A percentile compares a stretch with the other conserved stretches of the same genome.
Conservation (phyloP, 1,140 invertebrate species). For the Drosophila miranda region DNA sequence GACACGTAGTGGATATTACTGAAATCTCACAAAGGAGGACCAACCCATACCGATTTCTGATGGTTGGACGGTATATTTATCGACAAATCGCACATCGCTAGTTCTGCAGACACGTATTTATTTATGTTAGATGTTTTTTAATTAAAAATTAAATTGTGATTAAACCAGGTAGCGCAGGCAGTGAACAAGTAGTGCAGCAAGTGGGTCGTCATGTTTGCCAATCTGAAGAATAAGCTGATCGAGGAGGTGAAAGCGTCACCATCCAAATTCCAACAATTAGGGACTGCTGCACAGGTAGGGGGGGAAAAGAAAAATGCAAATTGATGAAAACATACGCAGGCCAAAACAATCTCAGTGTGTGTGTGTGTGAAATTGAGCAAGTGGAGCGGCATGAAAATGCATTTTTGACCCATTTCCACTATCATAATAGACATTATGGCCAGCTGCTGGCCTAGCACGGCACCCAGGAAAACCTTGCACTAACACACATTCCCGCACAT, state of each 20-base stretch:
- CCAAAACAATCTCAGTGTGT: conserved; percentile 5
- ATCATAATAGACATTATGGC: background rate
- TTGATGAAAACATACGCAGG: conserved; percentile 71
- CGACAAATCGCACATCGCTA: too few relatives aligned
- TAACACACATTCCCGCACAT: conserved; percentile 14
- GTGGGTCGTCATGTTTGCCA: conserved; percentile 88
- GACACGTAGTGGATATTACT: too few relatives aligned
- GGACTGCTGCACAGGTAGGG: conserved; percentile 86
- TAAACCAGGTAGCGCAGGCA: conserved; percentile 59
- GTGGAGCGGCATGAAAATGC: conserved; percentile 13
- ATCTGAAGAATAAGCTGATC: conserved; percentile 92
- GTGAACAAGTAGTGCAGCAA: conserved; percentile 51
- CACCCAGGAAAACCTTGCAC: background rate
- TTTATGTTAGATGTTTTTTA: conserved; percentile 74
- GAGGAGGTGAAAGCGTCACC: conserved; percentile 93
- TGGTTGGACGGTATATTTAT: background rate
- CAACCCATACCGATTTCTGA: too few relatives aligned
- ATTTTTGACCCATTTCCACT: conserved; percentile 57
- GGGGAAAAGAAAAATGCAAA: conserved; percentile 51
- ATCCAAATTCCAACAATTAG: conserved; percentile 90
- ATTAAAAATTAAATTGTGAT: conserved; percentile 54
- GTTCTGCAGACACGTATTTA: conserved; percentile 61
- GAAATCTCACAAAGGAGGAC: too few relatives aligned
- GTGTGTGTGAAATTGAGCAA: conserved; percentile 13
- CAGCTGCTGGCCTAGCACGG: conserved; percentile 35